Percentiles rank a stretch among this genome's conserved stretches.
These are phyloP conservation scores for Chaetorhynchus papuensis DNA, from an alignment of 2,113 vertebrate species.

Conservation along the genomic window DNA sequence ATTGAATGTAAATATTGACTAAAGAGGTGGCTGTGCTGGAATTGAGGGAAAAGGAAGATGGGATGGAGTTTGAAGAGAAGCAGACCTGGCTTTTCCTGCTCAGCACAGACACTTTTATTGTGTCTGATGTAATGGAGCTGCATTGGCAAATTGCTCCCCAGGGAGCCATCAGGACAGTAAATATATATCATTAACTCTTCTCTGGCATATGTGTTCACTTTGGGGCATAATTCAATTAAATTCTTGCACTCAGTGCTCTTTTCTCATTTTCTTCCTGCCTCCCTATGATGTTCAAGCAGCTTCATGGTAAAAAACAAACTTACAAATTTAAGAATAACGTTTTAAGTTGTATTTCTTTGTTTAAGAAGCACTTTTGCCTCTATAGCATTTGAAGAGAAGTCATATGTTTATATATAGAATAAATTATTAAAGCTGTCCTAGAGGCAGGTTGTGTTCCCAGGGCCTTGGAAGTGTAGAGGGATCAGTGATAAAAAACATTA, in stretches of 20 bases:
- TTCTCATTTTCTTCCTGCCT: neutral
- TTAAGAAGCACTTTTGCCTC: neutral
- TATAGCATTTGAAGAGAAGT: neutral
- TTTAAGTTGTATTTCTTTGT: neutral
- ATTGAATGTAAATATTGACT: slow-evolving; percentile 59
- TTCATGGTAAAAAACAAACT: neutral
- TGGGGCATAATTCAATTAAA: slow-evolving; percentile 45
- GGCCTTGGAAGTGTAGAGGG: neutral
- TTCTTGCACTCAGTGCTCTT: neutral
- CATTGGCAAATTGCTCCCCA: slow-evolving; percentile 84
- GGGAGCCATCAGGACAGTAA: slow-evolving; percentile 80
- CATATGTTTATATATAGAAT: neutral
- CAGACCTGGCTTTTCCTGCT: slow-evolving; percentile 74
- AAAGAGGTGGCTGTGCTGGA: neutral
- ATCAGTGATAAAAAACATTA: neutral
- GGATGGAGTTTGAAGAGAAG: slow-evolving; percentile 79
- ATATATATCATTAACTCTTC: slow-evolving; percentile 83
- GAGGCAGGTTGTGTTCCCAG: neutral
- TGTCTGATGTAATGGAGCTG: slow-evolving; percentile 85
- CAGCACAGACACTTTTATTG: slow-evolving; percentile 84
- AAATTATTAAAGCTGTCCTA: neutral
- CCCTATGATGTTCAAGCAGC: neutral
- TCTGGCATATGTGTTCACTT: slow-evolving; percentile 58
- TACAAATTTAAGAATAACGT: neutral
- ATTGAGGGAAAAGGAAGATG: slow-evolving; percentile 6